Evolutionary conservation across 2,797 vertebrate genomes (phyloP), one percentile per base, ranked within the genome.

Genomic region (Crocidura indochinensis): DNA sequence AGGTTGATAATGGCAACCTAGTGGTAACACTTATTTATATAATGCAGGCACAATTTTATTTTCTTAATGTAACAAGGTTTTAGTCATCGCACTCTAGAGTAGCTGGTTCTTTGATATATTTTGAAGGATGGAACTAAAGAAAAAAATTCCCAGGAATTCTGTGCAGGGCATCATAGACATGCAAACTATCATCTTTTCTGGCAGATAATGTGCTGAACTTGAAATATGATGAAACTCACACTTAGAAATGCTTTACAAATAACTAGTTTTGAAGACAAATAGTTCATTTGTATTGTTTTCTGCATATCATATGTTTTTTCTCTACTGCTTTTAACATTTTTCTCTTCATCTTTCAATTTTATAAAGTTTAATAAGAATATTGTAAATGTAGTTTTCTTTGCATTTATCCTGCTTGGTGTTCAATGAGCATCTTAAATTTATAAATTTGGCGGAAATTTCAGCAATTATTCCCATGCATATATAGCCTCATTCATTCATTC

Each of bases 1-100:
- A 88, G 46, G 60, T 81, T 90, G 85, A 86, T 94, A 60, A 91
- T 78, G 91, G 95, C 94, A 90, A 90, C 80, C 62, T 78, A 47
- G 60, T 46, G 77, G 22, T 88, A 88, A 86, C 64, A 92, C 62
- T 92, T 96, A 95, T 85, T 95, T 94, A 87, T 92, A 90, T 84
- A 91, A 83, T 77, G 92, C 95, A 91, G 69, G 84, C 76, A 92
- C 27, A 69, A 22, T 90, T 94, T 83, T 91, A 84, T 77, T 96
- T 96, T 90, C 87, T 93, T 88, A 20, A 91, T 80, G 67, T 75
- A 95, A 90, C 88, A 78, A 71, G 79, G 51, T 90, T 92, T 94
- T 81, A 91, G 85, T 83, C 80, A 79, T 64, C 84, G 69, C 67
- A 76, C 73, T 69, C 10, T 74, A 51, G 46, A 92, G 38, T 87